A percentile compares a stretch with the other conserved stretches of the same genome.
phyloP scores from a whole-genome alignment of 2,113 vertebrate genomes.

The Chauna torquata region DNA sequence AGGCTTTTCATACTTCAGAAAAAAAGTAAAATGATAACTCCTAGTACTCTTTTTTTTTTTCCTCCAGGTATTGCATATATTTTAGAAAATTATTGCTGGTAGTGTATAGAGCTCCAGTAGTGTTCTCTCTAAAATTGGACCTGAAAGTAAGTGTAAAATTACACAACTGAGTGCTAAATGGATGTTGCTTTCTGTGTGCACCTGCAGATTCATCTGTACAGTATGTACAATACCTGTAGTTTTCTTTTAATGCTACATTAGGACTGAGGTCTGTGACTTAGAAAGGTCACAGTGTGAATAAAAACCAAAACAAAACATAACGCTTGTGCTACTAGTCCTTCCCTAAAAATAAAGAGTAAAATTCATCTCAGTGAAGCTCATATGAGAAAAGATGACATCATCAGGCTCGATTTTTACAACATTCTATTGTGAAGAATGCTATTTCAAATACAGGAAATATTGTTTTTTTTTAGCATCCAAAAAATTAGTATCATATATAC shows the following conservation, averaged over 20 bases:
- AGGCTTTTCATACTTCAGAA: not conserved
- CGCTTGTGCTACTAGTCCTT: not conserved
- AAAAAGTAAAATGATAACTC: not conserved
- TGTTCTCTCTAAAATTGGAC: not conserved
- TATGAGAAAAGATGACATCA: not conserved
- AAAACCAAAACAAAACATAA: not conserved
- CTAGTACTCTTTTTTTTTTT: not conserved
- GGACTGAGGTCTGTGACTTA: not conserved
- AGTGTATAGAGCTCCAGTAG: fast-evolving
- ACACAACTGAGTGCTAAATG: not conserved
- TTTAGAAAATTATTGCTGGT: not conserved
- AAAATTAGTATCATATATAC: not conserved
- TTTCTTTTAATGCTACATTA: not conserved
- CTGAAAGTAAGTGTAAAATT: not conserved
- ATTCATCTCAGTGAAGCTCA: not conserved
- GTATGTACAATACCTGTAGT: not conserved
- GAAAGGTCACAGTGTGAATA: not conserved
- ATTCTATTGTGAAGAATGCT: not conserved
- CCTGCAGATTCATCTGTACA: not conserved
- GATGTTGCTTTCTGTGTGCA: not conserved
- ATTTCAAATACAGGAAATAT: not conserved
- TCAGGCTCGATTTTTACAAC: not conserved
- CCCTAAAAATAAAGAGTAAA: not conserved
- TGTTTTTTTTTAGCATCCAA: not conserved
- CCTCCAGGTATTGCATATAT: not conserved